Conservation (phyloP, 92 coral and sea anemone species). For the Chrysogorgia sp. region DNA sequence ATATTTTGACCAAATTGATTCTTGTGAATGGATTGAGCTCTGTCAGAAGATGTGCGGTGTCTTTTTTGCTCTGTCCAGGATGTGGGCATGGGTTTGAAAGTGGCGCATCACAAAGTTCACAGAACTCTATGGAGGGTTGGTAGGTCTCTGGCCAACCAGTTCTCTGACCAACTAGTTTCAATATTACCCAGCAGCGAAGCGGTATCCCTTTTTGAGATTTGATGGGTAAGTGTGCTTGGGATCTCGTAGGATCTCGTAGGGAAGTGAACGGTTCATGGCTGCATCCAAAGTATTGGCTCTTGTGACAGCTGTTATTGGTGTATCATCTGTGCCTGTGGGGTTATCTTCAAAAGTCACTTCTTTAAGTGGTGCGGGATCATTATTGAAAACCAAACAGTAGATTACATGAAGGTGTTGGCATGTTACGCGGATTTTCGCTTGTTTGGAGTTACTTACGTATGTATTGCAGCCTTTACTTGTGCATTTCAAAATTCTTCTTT, state of each 20-base stretch:
- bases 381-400: background rate
- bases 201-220: slow-evolving; percentile 14
- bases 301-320: background rate
- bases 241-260: slow-evolving; percentile 34
- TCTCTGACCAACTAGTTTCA: no score
- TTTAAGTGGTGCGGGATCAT: background rate
- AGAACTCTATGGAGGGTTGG: background rate
- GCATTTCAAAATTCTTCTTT: slow-evolving; percentile 22
- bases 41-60: background rate
- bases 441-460: slow-evolving; percentile 44
- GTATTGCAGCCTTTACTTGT: slow-evolving; percentile 41
- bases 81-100: background rate
- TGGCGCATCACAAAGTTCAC: slow-evolving; percentile 7
- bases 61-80: slow-evolving; percentile 21
- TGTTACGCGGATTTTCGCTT: slow-evolving; percentile 11
- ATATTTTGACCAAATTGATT: slow-evolving; percentile 13
- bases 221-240: background rate
- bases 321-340: background rate
- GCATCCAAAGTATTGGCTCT: slow-evolving; percentile 33
- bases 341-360: background rate
- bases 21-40: slow-evolving; percentile 33
- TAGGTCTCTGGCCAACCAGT: slow-evolving; percentile 39
- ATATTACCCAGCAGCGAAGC: background rate
- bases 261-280: slow-evolving; percentile 27
- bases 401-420: slow-evolving; percentile 49